phyloP scores from a whole-genome alignment of 1,140 invertebrate genomes.

The Solenopsis invicta region DNA sequence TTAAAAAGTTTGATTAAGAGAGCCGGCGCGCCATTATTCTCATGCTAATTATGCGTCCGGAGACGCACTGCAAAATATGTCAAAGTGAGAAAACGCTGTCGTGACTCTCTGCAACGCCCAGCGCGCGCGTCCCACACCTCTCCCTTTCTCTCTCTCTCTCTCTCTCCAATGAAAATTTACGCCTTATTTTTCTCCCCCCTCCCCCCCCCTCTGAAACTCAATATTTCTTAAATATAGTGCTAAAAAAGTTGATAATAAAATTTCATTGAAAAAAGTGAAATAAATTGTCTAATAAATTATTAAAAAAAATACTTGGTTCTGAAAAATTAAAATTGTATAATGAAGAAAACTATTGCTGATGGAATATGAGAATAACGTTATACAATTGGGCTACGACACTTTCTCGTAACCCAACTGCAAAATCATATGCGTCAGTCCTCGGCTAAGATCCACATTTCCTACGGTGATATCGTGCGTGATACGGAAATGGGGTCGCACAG shows the following conservation, averaged over 20 bases:
- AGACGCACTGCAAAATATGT: slow-evolving; percentile 76
- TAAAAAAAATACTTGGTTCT: neutral
- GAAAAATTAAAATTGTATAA: neutral
- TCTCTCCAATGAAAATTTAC: neutral
- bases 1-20: slow-evolving; percentile 86
- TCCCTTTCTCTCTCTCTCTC: neutral
- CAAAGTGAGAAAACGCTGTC: slow-evolving; percentile 69
- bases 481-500: slow-evolving; percentile 75
- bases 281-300: neutral
- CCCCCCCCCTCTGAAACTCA: neutral
- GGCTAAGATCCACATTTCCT: slow-evolving; percentile 79
- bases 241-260: neutral
- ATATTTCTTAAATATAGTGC: neutral
- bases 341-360: neutral
- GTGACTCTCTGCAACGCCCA: slow-evolving; percentile 21
- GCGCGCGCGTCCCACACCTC: neutral
- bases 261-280: neutral
- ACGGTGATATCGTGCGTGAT: slow-evolving; percentile 49
- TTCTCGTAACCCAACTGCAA: slow-evolving; percentile 4
- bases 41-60: slow-evolving; percentile 82
- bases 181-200: neutral
- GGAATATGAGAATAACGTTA: neutral
- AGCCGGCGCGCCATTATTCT: slow-evolving; percentile 80
- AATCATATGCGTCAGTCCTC: slow-evolving; percentile 81
- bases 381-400: neutral